A percentile compares a stretch with the other conserved stretches of the same genome.
Evolutionary conservation across 2,113 vertebrate species (phyloP).

Genomic region (Actenoides hombroni): DNA sequence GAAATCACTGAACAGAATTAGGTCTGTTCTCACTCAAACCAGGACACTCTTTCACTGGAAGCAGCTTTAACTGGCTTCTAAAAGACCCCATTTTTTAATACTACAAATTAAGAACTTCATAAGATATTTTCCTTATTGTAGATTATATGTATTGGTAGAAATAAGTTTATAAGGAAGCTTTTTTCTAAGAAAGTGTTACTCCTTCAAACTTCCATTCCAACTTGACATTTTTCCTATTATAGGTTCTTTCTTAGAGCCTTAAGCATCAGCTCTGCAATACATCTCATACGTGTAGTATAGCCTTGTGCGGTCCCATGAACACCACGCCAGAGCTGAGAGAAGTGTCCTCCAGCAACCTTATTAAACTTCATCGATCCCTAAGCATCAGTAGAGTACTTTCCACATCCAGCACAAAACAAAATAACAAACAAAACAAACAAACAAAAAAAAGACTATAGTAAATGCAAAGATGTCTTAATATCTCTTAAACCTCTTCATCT

Average conservation of each 20-base stretch:
- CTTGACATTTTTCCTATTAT: background rate
- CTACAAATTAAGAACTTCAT: background rate
- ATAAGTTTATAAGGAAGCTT: background rate
- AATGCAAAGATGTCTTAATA: background rate
- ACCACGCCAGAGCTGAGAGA: background rate
- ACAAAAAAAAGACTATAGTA: background rate
- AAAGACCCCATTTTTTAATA: background rate
- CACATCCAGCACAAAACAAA: background rate
- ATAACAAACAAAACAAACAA: too few relatives aligned
- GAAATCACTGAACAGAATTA: too few relatives aligned
- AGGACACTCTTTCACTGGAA: background rate
- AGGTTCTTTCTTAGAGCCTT: background rate
- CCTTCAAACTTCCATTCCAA: background rate
- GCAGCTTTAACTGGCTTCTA: background rate
- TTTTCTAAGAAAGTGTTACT: background rate
- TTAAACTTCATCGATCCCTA: background rate
- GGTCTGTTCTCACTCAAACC: too few relatives aligned
- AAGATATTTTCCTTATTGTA: background rate
- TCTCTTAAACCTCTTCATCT: background rate
- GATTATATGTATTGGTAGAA: background rate
- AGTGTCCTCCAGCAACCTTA: background rate
- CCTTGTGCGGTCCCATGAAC: background rate
- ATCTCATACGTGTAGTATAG: background rate
- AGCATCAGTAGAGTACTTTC: background rate
- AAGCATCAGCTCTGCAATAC: background rate